Percentiles rank a stretch among this genome's conserved stretches.
Conservation (phyloP, 2,797 vertebrate genomes). For the Microctenopoma steveboyesi region DNA sequence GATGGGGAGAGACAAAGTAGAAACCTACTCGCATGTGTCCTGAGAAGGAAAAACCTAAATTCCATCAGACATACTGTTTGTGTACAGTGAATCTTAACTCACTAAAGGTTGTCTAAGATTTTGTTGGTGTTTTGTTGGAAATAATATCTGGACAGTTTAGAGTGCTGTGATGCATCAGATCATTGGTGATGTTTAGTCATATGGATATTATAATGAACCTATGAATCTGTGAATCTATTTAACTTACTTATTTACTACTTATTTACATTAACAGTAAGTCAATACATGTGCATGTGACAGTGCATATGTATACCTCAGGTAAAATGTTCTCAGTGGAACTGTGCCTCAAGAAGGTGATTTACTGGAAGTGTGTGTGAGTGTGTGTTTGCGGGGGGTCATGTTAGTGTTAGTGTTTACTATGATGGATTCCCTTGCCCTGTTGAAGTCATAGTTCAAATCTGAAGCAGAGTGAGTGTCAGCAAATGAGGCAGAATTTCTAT, state of each 20-base stretch:
- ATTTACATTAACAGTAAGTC: no score
- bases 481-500: background rate
- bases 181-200: no score
- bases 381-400: background rate
- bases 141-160: no score
- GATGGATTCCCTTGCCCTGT: background rate
- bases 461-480: background rate
- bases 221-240: no score
- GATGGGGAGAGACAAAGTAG: background rate
- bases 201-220: no score
- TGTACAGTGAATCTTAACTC: background rate
- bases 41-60: constrained; percentile 2
- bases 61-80: no score
- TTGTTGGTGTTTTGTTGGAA: background rate
- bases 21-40: background rate
- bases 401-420: background rate
- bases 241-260: no score
- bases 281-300: background rate
- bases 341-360: background rate
- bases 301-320: background rate
- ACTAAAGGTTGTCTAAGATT: background rate
- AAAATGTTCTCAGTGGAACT: background rate
- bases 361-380: background rate
- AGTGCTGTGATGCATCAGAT: no score
- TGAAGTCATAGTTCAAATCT: background rate